Conservation (phyloP, 2,113 vertebrate species). For the Thryonomys swinderianus region DNA sequence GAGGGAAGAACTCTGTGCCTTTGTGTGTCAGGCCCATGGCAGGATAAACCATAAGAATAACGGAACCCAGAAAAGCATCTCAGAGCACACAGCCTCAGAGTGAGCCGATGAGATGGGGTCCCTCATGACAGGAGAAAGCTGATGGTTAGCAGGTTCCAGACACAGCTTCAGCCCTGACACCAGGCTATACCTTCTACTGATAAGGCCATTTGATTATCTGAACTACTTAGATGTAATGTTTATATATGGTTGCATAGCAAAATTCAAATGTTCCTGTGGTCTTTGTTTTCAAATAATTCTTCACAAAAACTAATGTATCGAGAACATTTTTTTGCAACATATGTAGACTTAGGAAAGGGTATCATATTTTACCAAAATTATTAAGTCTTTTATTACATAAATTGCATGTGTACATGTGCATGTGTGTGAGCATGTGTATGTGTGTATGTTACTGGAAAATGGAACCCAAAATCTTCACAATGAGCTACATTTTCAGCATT, state of each 20-base stretch:
- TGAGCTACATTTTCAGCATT: background rate
- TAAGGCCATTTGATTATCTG: background rate
- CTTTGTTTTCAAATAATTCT: conserved; percentile 43
- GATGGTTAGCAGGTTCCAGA: background rate
- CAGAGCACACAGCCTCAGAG: background rate
- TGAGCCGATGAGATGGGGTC: background rate
- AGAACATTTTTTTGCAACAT: background rate
- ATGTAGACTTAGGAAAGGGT: background rate
- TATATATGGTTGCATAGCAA: background rate
- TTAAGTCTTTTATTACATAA: background rate
- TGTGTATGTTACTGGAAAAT: background rate
- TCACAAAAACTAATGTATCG: background rate
- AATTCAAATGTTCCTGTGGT: background rate
- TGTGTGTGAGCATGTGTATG: too few relatives aligned
- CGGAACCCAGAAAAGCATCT: background rate
- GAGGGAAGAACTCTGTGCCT: background rate
- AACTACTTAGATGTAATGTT: background rate
- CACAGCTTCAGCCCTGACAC: background rate
- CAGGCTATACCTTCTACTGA: background rate
- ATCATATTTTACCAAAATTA: conserved; percentile 1
- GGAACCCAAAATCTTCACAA: background rate
- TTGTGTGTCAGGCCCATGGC: background rate
- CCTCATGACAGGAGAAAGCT: background rate
- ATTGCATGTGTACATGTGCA: background rate
- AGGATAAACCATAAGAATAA: background rate